Base-by-base conservation (phyloP, 92 coral and sea anemone species). In the Blastomussa wellsi region DNA sequence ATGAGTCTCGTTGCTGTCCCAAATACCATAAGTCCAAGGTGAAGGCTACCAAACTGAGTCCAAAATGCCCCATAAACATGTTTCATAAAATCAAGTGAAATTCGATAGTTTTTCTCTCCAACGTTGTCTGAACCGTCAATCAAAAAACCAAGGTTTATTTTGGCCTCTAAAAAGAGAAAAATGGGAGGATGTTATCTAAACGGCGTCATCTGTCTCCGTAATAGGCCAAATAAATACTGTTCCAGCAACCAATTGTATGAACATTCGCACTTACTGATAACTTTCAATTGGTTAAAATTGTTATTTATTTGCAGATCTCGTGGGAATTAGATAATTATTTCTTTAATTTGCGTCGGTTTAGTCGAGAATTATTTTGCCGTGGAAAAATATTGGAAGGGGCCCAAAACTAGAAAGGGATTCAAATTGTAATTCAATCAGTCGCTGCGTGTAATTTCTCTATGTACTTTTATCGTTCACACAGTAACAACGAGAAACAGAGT, bases 71-170 rank as follows among this genome's bases (percentile, higher is more conserved):
- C 85, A 71, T 90, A 91, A 7, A 92, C 86, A 33, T 65, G 78
- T 66, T 92, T 86, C 41, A 89, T 73, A 75, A 93, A 87, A 35
- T 91, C 90, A 69, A 95, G 89, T 67, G 93, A 86, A 31, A 52
- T 60, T 24, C 86, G 86, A 76, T 84, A 95, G 81, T 93, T 91
- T 26, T 83, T 85, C 53, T 91, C 89, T 72, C 97, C 97, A 48
- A 95, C 97, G 10, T 89, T 87, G 41, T 88, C 89, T 37, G 98
- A 93, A 12, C 98, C 95, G 60, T 95, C 98, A 38, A 95, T 88
- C 79, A 93, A 83, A 79, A 95, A 95, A 0, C 94, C 98, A 7
- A 95, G 91, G 83, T 93, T 95, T 35, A 95, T 89, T 74, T 86
- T 92, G 24, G 94, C 94, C 90, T 93, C 97, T 93, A 42, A 42